These are phyloP conservation scores for Natrix natrix DNA, from an alignment of 2,797 vertebrate species.

Conservation along the genomic window DNA sequence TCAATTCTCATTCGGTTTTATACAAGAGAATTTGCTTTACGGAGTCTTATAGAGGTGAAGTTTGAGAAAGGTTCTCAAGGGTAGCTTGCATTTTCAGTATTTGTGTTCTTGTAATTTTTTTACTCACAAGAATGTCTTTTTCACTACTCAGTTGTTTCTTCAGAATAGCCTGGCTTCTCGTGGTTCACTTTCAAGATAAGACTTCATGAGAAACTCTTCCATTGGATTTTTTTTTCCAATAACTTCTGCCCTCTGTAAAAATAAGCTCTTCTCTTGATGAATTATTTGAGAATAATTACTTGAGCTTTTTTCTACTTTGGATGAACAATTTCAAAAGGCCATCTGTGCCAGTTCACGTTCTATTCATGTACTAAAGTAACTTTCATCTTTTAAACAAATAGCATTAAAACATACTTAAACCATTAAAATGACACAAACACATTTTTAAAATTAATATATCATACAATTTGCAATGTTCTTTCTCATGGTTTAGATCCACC, in stretches of 20 bases:
- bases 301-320: not conserved
- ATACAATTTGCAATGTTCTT: slow-evolving; percentile 27
- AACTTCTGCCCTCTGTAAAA: not conserved
- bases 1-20: not conserved
- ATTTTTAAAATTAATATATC: not conserved
- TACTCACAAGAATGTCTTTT: not conserved
- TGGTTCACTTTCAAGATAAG: not conserved
- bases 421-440: not conserved
- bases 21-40: not conserved
- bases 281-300: not conserved
- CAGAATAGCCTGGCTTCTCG: not conserved
- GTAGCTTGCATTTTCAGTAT: not conserved
- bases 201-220: not conserved
- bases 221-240: not conserved
- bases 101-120: not conserved
- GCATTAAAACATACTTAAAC: not conserved
- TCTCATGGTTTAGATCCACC: slow-evolving; percentile 49
- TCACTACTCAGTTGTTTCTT: not conserved
- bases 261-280: not conserved
- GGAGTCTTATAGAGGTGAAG: not conserved
- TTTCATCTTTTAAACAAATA: not conserved
- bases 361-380: slow-evolving; percentile 24
- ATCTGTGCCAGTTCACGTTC: not conserved
- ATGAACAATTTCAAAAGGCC: not conserved
- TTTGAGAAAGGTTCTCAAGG: not conserved